These are phyloP conservation scores for Laterallus jamaicensis DNA, from an alignment of 2,113 vertebrate genomes.

Conservation along the genomic window DNA sequence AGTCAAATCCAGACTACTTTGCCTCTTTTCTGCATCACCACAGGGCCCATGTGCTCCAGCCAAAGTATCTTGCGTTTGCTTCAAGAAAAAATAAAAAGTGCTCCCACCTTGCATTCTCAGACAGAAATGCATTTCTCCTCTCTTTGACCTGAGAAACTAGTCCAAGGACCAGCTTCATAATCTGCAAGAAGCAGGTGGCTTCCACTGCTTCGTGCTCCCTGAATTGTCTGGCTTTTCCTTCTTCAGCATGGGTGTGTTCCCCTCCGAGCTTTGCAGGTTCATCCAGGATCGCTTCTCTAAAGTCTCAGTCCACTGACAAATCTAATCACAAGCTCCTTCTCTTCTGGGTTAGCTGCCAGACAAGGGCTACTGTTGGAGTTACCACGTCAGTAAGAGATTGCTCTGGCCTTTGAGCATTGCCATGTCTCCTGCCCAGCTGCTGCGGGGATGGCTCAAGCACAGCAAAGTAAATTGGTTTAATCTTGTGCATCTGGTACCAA, in stretches of 20 bases:
- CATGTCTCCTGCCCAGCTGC: not conserved
- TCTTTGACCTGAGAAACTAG: not conserved
- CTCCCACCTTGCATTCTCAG: not conserved
- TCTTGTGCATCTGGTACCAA: not conserved
- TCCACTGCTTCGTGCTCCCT: not conserved
- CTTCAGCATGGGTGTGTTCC: not conserved
- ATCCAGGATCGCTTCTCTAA: not conserved
- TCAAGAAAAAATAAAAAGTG: not conserved
- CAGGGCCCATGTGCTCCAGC: not conserved
- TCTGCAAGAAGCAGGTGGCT: not conserved
- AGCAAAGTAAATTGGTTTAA: conserved; percentile 30
- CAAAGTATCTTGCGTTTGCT: fast-evolving
- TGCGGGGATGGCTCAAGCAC: not conserved
- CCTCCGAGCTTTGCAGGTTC: not conserved
- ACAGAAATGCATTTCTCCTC: not conserved
- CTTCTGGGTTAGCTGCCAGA: not conserved
- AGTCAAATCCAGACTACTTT: not conserved
- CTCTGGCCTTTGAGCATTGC: not conserved
- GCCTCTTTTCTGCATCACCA: not conserved
- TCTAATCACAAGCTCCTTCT: not conserved
- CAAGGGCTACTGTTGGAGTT: not conserved
- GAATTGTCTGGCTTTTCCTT: not conserved
- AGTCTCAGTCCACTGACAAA: not conserved
- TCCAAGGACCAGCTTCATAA: not conserved
- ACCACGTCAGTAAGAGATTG: not conserved